These are phyloP conservation scores for Tinamus guttatus DNA, from an alignment of 2,113 vertebrate species.

Conservation along the genomic window DNA sequence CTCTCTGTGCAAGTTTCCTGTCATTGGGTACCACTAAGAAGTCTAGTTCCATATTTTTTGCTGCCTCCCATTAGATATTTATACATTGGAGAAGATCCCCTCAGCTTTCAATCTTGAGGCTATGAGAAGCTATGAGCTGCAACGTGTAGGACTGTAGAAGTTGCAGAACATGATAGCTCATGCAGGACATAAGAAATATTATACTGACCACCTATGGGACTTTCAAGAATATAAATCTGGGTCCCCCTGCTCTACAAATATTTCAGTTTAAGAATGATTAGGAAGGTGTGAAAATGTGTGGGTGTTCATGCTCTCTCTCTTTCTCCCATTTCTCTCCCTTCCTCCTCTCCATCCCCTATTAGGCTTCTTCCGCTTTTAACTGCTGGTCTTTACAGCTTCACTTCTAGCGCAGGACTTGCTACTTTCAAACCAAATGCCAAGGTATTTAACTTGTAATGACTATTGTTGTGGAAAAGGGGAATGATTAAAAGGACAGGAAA, in stretches of 20 bases:
- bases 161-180: not conserved
- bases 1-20: not conserved
- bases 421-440: no score
- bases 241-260: not conserved
- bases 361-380: not conserved
- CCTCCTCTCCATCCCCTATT: not conserved
- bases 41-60: not conserved
- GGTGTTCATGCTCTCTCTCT: not conserved
- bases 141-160: not conserved
- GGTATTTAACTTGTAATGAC: not conserved
- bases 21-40: not conserved
- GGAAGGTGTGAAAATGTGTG: not conserved
- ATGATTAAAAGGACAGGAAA: not conserved
- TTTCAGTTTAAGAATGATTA: not conserved
- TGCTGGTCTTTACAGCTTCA: not conserved
- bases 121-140: not conserved
- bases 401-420: not conserved
- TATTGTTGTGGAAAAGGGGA: not conserved
- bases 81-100: not conserved
- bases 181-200: not conserved
- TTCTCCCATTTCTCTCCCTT: no score
- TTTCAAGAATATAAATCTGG: not conserved
- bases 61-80: not conserved
- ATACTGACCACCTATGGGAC: not conserved
- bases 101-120: not conserved